Base-by-base conservation (phyloP, 2,797 vertebrate genomes). In the Trachurus trachurus region DNA sequence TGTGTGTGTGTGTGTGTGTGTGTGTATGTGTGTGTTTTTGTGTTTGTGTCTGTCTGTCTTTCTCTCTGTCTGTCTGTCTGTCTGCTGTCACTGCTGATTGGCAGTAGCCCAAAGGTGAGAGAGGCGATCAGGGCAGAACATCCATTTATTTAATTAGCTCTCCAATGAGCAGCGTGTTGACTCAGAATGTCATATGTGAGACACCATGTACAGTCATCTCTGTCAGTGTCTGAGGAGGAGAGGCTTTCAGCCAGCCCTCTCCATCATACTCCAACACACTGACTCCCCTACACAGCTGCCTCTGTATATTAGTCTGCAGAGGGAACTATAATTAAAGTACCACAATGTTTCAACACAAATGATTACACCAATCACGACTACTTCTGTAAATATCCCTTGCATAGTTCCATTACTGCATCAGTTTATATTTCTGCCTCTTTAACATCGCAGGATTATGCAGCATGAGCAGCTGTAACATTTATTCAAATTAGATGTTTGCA, bases 61-160 rank as follows among this genome's bases (percentile, higher is more conserved):
- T 34, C 34, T 2, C 1, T 78, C 82, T 86, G 61, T 81, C 78
- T 89, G 57, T 81, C 78, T 89, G 57, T 82, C 81, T 90, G 66
- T 86, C 84, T 66, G 76, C 80, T 77, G 84, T 87, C 83, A 81
- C 58, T 19, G 66, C 56, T 82, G 87, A 92, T 71, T 83, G 91
- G 86, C 90, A 90, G 78, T 84, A 77, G 88, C 91, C 90, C 66
- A 85, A 74, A 91, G 91, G 89, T 89, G 87, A 85, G 64, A 80
- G 69, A 81, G 72, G n/a, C 57, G 31, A 87, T 47, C 65, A 58
- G 76, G 76, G 70, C 79, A 74, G 61, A 71, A 61, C 53, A 76
- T 86, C 66, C 68, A 80, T 91, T 86, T 88, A 66, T 89, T 89
- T 90, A 91, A 89, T 91, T 87, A 84, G 78, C 71, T 78, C 50